These are phyloP conservation scores for Lampropteryx suffumata DNA, from an alignment of 2,888 invertebrate species.

Conservation along the genomic window DNA sequence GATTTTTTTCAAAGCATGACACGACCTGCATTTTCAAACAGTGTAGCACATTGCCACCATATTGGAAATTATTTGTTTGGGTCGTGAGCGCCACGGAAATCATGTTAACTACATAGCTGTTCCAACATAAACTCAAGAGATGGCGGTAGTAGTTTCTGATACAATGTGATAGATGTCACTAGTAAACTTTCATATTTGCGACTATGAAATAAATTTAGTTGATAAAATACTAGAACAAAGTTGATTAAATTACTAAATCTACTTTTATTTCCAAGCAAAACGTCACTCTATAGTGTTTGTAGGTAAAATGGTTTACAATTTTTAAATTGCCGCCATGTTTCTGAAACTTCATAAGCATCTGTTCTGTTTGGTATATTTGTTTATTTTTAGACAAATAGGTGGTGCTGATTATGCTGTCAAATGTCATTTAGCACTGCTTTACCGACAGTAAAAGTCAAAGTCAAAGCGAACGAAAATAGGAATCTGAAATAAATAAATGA, in stretches of 20 bases:
- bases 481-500: not conserved
- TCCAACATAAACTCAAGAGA: slow-evolving; percentile 40
- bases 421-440: slow-evolving; percentile 14
- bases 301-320: not conserved
- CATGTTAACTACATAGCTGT: slow-evolving; percentile 52
- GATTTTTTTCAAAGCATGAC: slow-evolving; percentile 83
- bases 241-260: too few species aligned
- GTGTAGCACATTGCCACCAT: slow-evolving; percentile 83
- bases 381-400: slow-evolving; percentile 29
- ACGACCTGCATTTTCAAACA: slow-evolving; percentile 84
- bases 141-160: slow-evolving; percentile 36
- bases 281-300: too few species aligned
- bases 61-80: slow-evolving; percentile 83
- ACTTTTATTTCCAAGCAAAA: too few species aligned
- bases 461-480: not conserved
- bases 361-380: not conserved
- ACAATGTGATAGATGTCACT: slow-evolving; percentile 6
- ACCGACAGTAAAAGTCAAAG: slow-evolving; percentile 11
- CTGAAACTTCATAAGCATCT: slow-evolving; percentile 4
- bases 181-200: not conserved
- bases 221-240: too few species aligned
- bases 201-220: too few species aligned
- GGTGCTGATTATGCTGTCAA: slow-evolving; percentile 26
- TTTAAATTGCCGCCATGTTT: slow-evolving; percentile 11
- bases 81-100: slow-evolving; percentile 76